phyloP scores from a whole-genome alignment of 2,797 vertebrate species.

The Enteromius radiatus region DNA sequence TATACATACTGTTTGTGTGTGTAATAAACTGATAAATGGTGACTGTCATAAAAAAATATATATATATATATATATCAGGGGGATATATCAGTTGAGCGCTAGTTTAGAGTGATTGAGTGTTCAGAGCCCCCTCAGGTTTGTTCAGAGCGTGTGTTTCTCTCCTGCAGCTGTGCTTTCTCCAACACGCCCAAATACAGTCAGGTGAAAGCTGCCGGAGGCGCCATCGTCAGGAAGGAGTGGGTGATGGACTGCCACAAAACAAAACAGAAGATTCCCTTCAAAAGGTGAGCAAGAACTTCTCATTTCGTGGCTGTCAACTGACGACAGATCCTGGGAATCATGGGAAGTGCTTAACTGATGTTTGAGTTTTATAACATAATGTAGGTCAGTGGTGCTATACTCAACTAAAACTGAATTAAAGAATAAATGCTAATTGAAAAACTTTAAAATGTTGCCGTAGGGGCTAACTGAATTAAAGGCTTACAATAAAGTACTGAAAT shows the following conservation, averaged over 20 bases:
- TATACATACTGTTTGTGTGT: too few species aligned
- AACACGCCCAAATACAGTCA: constrained; percentile 94
- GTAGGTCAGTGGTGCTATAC: not conserved
- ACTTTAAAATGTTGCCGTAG: not conserved
- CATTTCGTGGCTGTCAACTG: not conserved
- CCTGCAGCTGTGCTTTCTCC: constrained; percentile 88
- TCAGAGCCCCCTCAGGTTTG: not conserved
- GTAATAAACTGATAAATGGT: too few species aligned
- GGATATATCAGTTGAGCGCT: too few species aligned
- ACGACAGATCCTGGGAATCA: not conserved
- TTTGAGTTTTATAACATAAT: not conserved
- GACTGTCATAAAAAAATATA: too few species aligned
- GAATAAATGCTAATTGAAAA: not conserved
- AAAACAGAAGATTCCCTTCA: constrained; percentile 81
- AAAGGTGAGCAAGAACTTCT: constrained; percentile 71
- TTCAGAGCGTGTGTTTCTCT: constrained; percentile 32
- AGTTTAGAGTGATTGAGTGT: not conserved
- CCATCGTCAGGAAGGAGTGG: constrained; percentile 89
- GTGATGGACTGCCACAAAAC: constrained; percentile 87
- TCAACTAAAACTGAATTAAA: not conserved
- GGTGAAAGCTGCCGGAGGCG: constrained; percentile 86
- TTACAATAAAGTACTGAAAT: not conserved
- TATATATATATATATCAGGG: too few species aligned
- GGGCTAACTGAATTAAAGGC: not conserved
- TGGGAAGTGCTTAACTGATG: not conserved